Evolutionary conservation across 2,888 invertebrate genomes (phyloP).

Genomic region (Xanthia icteritia): DNA sequence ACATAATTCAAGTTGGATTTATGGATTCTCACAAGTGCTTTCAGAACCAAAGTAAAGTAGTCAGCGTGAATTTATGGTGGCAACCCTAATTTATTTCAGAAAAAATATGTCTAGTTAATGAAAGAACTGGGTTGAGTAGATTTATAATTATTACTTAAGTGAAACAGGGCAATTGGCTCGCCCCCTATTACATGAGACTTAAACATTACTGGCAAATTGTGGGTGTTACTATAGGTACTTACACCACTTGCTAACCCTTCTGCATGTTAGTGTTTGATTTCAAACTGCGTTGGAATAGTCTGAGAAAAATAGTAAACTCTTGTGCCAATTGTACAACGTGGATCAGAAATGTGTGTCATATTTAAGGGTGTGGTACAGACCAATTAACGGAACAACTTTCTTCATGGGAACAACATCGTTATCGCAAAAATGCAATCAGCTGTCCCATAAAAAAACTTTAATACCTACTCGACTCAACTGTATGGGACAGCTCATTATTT

Average conservation of each 20-base stretch:
- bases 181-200: too few species aligned
- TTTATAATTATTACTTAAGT: constrained; percentile 30
- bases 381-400: too few species aligned
- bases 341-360: too few species aligned
- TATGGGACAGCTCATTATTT: too few species aligned
- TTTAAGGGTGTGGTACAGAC: too few species aligned
- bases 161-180: not conserved
- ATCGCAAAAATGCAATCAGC: too few species aligned
- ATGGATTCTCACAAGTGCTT: constrained; percentile 41
- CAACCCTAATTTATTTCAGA: constrained; percentile 31
- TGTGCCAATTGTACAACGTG: too few species aligned
- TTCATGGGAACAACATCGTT: too few species aligned
- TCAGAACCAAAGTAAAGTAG: constrained; percentile 35
- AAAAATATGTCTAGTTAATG: constrained; percentile 29
- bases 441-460: too few species aligned
- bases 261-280: not conserved
- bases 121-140: constrained; percentile 17
- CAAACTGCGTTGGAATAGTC: not conserved
- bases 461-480: too few species aligned
- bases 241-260: not conserved
- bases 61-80: constrained; percentile 41
- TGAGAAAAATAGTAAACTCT: not conserved
- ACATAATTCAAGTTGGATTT: constrained; percentile 40
- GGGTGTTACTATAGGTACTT: not conserved
- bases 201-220: not conserved